Conservation (phyloP, 2,888 invertebrate genomes). For the Tyria jacobaeae region DNA sequence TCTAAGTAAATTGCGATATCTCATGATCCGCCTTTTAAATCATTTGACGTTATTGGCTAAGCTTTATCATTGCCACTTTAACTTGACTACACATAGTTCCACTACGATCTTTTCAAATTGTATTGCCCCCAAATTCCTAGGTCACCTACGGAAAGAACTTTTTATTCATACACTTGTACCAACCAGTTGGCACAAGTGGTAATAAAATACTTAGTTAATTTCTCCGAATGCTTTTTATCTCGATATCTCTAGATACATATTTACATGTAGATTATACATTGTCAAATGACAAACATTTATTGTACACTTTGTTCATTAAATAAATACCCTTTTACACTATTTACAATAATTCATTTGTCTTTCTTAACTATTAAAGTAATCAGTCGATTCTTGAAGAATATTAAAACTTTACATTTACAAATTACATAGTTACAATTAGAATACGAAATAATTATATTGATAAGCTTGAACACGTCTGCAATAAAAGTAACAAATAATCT, state of each 20-base stretch:
- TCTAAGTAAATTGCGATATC: no score
- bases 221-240: conserved; percentile 63
- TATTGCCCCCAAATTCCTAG: no score
- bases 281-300: conserved; percentile 53
- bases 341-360: conserved; percentile 63
- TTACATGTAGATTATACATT: conserved; percentile 64
- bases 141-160: no score
- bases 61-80: no score
- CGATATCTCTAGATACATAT: conserved; percentile 73
- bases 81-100: no score
- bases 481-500: conserved; percentile 72
- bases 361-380: conserved; percentile 66
- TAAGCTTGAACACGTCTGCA: conserved; percentile 80
- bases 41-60: no score
- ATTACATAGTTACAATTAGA: conserved; percentile 42
- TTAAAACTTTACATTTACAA: conserved; percentile 53
- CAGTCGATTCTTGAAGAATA: conserved; percentile 72
- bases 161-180: no score
- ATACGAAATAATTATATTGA: conserved; percentile 53
- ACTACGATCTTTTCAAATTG: no score
- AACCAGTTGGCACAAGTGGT: not conserved
- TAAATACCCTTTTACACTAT: conserved; percentile 67
- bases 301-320: conserved; percentile 58
- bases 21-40: no score
- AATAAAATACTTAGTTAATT: conserved; percentile 47